Evolutionary conservation across 2,888 invertebrate genomes (phyloP).

Genomic region (Tribolium freemani): DNA sequence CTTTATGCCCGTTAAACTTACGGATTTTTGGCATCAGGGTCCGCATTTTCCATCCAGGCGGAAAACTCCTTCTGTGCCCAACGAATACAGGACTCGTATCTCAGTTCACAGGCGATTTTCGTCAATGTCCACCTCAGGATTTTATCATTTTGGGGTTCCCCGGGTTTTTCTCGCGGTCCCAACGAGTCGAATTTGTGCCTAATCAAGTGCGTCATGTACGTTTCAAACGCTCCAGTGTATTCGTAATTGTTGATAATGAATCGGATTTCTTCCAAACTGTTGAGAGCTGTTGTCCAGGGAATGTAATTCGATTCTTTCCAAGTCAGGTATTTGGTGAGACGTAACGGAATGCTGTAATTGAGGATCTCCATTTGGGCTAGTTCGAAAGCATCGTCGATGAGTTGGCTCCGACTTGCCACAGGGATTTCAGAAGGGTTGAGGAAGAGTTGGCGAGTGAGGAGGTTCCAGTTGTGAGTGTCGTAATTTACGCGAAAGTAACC

Average conservation of each 20-base stretch:
- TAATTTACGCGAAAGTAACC: conserved; percentile 77
- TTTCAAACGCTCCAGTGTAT: conserved; percentile 69
- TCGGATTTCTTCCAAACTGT: conserved; percentile 71
- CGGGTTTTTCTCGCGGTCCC: conserved; percentile 70
- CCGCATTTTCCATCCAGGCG: conserved; percentile 60
- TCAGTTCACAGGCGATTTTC: conserved; percentile 73
- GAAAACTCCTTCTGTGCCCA: conserved; percentile 70
- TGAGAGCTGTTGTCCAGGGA: conserved; percentile 77
- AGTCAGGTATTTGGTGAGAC: conserved; percentile 76
- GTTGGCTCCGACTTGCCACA: conserved; percentile 76
- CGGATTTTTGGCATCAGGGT: conserved; percentile 63
- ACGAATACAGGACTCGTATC: conserved; percentile 70
- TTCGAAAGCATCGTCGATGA: conserved; percentile 81
- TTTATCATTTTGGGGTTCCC: conserved; percentile 72
- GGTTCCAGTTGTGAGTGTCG: conserved; percentile 73
- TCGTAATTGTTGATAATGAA: conserved; percentile 69
- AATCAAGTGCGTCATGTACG: conserved; percentile 58
- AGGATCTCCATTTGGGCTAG: conserved; percentile 73
- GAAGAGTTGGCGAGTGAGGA: conserved; percentile 68
- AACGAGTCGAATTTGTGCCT: conserved; percentile 67
- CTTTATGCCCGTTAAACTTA: conserved; percentile 46
- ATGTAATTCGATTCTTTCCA: conserved; percentile 75
- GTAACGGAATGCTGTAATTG: conserved; percentile 74
- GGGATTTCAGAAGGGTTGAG: conserved; percentile 68
- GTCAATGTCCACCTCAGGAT: conserved; percentile 73